Conservation (phyloP, 2,888 invertebrate species). For the Nysson spinosus region DNA sequence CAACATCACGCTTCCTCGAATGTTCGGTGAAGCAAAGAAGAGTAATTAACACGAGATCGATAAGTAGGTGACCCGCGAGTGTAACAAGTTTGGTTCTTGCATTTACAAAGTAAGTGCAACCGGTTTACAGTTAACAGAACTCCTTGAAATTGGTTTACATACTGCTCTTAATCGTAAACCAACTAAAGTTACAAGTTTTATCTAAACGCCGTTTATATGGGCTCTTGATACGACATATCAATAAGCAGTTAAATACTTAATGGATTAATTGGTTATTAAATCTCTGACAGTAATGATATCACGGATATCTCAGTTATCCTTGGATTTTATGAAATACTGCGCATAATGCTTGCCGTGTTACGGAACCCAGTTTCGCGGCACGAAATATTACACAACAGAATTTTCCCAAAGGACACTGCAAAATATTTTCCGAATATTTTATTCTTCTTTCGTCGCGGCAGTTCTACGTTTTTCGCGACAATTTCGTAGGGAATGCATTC, state of each 20-base stretch:
- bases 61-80: slow-evolving; percentile 4
- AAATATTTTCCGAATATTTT: background rate
- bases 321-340: no score
- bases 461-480: background rate
- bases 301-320: no score
- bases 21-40: background rate
- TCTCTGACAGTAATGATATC: no score
- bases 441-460: background rate
- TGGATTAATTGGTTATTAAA: no score
- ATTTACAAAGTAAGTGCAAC: slow-evolving; percentile 19
- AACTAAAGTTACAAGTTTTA: no score
- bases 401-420: background rate
- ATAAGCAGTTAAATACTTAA: no score
- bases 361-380: no score
- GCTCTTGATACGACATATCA: no score
- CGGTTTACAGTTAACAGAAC: slow-evolving; percentile 16
- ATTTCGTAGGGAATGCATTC: slow-evolving; percentile 10
- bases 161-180: no score
- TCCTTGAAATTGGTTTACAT: slow-evolving; percentile 24
- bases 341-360: no score
- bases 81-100: background rate
- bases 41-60: slow-evolving; percentile 6
- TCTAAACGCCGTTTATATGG: no score
- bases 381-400: background rate
- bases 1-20: background rate